Conservation (phyloP, 2,797 vertebrate species). For the Intellagama lesueurii region DNA sequence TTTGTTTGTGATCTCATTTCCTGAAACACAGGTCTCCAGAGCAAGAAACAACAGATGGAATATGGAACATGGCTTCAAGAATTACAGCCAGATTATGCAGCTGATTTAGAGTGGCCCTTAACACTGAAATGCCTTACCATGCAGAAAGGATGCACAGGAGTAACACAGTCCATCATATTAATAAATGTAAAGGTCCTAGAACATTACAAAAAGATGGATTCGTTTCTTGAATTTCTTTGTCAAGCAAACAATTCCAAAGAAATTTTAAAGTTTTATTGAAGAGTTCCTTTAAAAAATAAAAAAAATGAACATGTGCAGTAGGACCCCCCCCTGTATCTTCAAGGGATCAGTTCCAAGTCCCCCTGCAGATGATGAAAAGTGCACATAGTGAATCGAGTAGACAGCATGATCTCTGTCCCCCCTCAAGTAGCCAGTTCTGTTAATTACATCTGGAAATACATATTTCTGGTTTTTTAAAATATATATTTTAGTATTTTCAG, state of each 20-base stretch:
- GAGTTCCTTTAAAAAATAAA: neutral
- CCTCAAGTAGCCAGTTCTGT: too few species aligned
- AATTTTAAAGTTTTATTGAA: neutral
- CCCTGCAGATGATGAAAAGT: too few species aligned
- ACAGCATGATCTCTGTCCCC: too few species aligned
- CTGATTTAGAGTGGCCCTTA: neutral
- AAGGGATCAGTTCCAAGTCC: too few species aligned
- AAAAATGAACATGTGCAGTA: neutral
- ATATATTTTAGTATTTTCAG: too few species aligned
- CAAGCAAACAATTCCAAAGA: neutral
- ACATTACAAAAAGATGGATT: neutral
- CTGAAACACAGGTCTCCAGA: constrained; percentile 30
- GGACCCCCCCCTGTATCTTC: too few species aligned
- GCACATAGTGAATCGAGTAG: too few species aligned
- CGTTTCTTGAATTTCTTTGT: neutral
- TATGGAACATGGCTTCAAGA: constrained; percentile 19
- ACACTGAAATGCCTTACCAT: neutral
- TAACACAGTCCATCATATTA: neutral
- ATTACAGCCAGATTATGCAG: constrained; percentile 9
- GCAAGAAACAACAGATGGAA: constrained; percentile 41
- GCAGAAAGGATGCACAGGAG: neutral
- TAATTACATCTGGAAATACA: too few species aligned
- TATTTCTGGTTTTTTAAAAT: too few species aligned
- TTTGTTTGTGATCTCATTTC: constrained; percentile 43
- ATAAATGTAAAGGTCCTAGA: constrained; percentile 21